Base-by-base conservation (phyloP, 2,113 vertebrate genomes). In the Merops nubicus region DNA sequence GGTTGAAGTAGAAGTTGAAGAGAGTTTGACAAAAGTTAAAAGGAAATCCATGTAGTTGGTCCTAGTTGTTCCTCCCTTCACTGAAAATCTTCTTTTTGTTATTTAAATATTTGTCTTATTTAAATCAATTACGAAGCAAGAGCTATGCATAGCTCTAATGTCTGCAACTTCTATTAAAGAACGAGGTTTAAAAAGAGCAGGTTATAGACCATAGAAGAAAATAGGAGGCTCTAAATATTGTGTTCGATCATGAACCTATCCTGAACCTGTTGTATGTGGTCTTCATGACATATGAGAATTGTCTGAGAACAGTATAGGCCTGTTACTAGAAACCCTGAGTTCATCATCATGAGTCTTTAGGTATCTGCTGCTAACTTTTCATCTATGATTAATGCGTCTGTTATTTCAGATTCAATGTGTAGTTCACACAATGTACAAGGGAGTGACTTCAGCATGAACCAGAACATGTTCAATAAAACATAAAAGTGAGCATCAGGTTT, bases 391-490 rank as follows among this genome's bases (percentile, higher is more conserved):
- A 94, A 92, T 79, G 25, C 19, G 17, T 64, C 65, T 85, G 42
- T 85, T 91, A 68, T 74, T 92, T 62, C 77, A 94, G 82, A 94
- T 85, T 79, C 1, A 2, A 73, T 69, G 20, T 76, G 48, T 57
- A 85, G 73, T 85, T 89, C 91, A 89, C 65, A 81, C 69, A 79
- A 48, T 59, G 22, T 84, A 75, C 53, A 40, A 89, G 43, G 57
- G 59, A 92, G 40, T 91, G 77, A 83, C 42, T 86, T 75, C 60
- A 88, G 34, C 15, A 60, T 1, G 3, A 62, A 70, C 15, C 20
- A 72, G 53, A 92, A 84, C 76, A 57, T 38, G 10, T 87, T 94
- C 79, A 92, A 95, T 94, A 89, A 95, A 96, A 78, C 43, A 79
- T 82, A 78, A 89, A 91, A 72, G 19, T 38, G 77, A 93, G 12